Evolutionary conservation across 2,113 vertebrate species (phyloP).

Genomic region (Onychostruthus taczanowskii): DNA sequence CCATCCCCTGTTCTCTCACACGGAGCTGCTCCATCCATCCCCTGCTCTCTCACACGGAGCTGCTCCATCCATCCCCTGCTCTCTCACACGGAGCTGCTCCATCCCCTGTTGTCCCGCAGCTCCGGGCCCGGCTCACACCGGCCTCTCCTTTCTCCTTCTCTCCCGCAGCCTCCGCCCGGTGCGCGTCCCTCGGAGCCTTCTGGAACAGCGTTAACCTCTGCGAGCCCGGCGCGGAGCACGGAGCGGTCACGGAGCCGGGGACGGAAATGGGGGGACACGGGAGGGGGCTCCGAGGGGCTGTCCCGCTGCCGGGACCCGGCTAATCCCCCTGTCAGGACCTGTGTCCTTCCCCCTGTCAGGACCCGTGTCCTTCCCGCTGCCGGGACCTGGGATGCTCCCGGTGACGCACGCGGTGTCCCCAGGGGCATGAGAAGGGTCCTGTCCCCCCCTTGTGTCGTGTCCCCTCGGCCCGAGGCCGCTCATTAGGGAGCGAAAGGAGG

Average conservation of each 20-base stretch:
- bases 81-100: not conserved
- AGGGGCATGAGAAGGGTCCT: fast-evolving
- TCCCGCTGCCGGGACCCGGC: not conserved
- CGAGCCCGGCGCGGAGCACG: not conserved
- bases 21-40: not conserved
- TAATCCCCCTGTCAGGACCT: not conserved
- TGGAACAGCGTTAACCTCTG: slow-evolving; percentile 18
- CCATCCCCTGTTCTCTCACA: not conserved
- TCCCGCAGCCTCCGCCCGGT: not conserved
- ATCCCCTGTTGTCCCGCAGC: not conserved
- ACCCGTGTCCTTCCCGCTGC: not conserved
- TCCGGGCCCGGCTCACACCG: not conserved
- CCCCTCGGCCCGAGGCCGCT: not conserved
- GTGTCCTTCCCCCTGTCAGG: not conserved
- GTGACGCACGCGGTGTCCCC: not conserved
- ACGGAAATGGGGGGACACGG: not conserved
- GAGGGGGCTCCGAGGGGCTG: not conserved
- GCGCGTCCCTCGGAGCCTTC: slow-evolving; percentile 27
- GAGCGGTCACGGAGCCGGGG: not conserved
- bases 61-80: not conserved
- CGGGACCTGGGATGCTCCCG: fast-evolving
- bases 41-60: not conserved
- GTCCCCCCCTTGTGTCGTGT: fast-evolving
- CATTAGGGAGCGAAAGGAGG: too few species aligned
- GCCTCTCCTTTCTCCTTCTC: not conserved